These are phyloP conservation scores for Nemotelus pantherinus DNA, from an alignment of 2,888 invertebrate species.

Conservation along the genomic window DNA sequence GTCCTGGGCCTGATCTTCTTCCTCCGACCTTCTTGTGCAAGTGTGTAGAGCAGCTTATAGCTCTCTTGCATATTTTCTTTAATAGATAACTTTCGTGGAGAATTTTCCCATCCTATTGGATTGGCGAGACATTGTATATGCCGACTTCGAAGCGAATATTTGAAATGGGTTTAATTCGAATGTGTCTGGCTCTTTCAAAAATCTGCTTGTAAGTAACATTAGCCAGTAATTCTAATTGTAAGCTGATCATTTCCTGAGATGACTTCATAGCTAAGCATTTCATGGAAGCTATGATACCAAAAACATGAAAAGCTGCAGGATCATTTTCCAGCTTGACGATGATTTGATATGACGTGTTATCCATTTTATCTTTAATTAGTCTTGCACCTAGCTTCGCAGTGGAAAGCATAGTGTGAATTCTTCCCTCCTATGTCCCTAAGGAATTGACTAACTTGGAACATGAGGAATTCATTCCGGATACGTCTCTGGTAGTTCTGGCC, in stretches of 20 bases:
- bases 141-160: constrained; percentile 67
- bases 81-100: no score
- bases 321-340: background rate
- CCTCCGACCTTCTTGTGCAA: no score
- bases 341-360: background rate
- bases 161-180: constrained; percentile 53
- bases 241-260: background rate
- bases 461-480: background rate
- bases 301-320: background rate
- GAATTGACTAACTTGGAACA: constrained; percentile 19
- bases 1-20: no score
- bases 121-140: constrained; percentile 66
- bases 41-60: no score
- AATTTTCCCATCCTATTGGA: no score
- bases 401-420: constrained; percentile 30
- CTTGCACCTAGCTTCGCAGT: constrained; percentile 41
- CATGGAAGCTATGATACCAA: constrained; percentile 22
- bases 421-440: constrained; percentile 16
- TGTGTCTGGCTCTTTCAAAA: background rate
- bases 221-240: background rate
- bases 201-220: background rate
- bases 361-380: background rate
- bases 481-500: constrained; percentile 33
- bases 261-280: background rate
- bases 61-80: no score